Evolutionary conservation across 2,797 vertebrate genomes (phyloP).

Genomic region (Bovichtus variegatus): DNA sequence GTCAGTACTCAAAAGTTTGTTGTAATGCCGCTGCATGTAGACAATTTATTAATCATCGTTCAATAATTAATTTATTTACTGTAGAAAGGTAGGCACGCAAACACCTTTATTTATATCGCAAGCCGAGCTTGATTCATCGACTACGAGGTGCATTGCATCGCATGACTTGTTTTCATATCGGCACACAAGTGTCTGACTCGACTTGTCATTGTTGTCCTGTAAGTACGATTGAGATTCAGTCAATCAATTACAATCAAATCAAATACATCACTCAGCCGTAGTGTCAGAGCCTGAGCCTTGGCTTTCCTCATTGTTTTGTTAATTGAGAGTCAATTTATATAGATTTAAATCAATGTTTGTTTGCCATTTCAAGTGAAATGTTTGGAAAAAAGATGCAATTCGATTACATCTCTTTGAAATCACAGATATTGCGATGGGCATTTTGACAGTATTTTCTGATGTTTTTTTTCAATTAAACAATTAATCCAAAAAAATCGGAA

Average conservation of each 20-base stretch:
- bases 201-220: not conserved
- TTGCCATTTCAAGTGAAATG: not conserved
- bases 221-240: not conserved
- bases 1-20: constrained; percentile 10
- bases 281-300: not conserved
- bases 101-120: constrained; percentile 8
- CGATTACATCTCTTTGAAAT: not conserved
- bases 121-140: not conserved
- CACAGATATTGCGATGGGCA: not conserved
- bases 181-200: not conserved
- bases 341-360: not conserved
- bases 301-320: not conserved
- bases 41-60: constrained; percentile 12
- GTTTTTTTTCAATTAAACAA: not conserved
- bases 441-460: not conserved
- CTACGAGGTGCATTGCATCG: not conserved
- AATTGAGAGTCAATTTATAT: not conserved
- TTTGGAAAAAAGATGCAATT: not conserved
- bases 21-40: constrained; percentile 3
- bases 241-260: not conserved
- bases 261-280: not conserved
- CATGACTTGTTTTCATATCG: not conserved
- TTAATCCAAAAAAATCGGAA: not conserved
- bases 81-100: not conserved
- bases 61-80: not conserved